Base-by-base conservation (phyloP, 2,113 vertebrate genomes). In the Nettapus auritus region DNA sequence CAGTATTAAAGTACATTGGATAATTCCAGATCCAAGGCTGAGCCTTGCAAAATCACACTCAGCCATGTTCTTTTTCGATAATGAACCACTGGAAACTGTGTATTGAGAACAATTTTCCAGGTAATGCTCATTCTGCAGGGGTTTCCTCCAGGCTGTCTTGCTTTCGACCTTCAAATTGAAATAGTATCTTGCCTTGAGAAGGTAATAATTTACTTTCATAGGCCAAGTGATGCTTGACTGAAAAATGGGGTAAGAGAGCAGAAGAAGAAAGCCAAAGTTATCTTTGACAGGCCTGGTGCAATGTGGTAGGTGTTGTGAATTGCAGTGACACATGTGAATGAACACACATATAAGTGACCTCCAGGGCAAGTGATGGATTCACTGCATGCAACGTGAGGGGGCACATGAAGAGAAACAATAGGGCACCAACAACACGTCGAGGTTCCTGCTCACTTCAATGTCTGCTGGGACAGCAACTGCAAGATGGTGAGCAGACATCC, bases 391-490 rank as follows among this genome's bases (percentile, higher is more conserved):
- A 26, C 2, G 0, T 7, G 29, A n/a, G 19, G 2, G 8, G 31
- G 50, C 73, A 28, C 29, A 4, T 5, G 34, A 55, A n/a, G 2
- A 25, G 36, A 68, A 62, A 50, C 28, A 64, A 25, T 1, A 70
- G 28, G 23, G 11, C 66, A 91, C 9, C 62, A 77, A 11, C 4
- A 42, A 1, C 40, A 28, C 0, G 0, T 15, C 5, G 0, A 34
- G 22, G 17, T 6, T 82, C 38, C 67, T 74, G 29, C 53, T 83
- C 57, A 6, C 62, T 36, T 31, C 4, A 1, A 38, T 21, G 40
- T 22, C 66, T 3, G 1, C 8, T 52, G 64, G 22, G 59, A 6
- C 64, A 25, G 0, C 3, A 22, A 48, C 38, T 13, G 56, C 11
- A 78, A 86, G 50, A 25, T 52, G 55, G 17, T 9, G 11, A 1